These are phyloP conservation scores for Brenthis daphne DNA, from an alignment of 2,888 invertebrate species.

Conservation along the genomic window DNA sequence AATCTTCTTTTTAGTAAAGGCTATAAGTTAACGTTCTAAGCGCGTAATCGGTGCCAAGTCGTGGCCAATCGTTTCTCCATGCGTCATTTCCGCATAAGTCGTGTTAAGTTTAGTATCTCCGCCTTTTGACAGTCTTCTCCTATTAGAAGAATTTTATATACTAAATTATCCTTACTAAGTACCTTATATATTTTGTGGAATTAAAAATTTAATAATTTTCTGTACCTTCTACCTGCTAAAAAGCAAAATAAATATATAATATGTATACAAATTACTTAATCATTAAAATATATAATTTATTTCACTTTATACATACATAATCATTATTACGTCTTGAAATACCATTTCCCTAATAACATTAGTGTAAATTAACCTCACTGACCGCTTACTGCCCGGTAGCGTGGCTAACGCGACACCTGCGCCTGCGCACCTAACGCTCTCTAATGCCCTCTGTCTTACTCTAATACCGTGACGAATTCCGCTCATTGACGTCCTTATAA, in stretches of 20 bases:
- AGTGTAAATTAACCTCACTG: conserved; percentile 41
- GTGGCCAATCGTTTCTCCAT: conserved; percentile 33
- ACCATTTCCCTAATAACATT: conserved; percentile 42
- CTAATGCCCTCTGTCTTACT: conserved; percentile 64
- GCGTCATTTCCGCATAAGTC: conserved; percentile 36
- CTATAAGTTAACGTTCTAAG: conserved; percentile 26
- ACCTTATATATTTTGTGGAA: not conserved
- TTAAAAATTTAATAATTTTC: too few relatives aligned
- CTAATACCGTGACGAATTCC: conserved; percentile 57
- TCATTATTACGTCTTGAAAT: conserved; percentile 19
- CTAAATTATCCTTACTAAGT: not conserved
- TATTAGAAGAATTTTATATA: not conserved
- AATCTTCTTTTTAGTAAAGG: conserved; percentile 14
- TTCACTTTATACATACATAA: not conserved
- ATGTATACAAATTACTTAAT: too few relatives aligned
- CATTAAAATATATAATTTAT: too few relatives aligned
- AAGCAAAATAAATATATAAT: too few relatives aligned
- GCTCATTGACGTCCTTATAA: conserved; percentile 52
- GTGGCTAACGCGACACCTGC: conserved; percentile 68
- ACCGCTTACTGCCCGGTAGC: conserved; percentile 62
- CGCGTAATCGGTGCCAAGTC: conserved; percentile 48
- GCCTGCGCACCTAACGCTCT: conserved; percentile 63
- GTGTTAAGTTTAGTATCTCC: conserved; percentile 12
- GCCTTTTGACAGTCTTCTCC: not conserved
- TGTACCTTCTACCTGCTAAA: too few relatives aligned